phyloP scores from a whole-genome alignment of 2,113 vertebrate genomes.

The Cisticola juncidis region DNA sequence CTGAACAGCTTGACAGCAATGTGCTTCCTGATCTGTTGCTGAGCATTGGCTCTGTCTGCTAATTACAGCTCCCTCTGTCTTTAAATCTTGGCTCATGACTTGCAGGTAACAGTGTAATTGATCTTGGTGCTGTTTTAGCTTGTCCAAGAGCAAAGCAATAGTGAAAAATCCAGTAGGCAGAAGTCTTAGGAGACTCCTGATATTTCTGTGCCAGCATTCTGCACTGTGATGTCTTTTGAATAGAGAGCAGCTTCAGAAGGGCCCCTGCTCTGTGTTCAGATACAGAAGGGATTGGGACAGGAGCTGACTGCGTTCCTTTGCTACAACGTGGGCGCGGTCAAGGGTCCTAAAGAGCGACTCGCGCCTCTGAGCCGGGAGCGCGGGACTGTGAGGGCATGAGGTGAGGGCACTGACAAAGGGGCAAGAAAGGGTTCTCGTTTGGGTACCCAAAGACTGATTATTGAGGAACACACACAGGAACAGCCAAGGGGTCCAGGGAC shows the following conservation, averaged over 20 bases:
- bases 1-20: neutral
- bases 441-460: neutral
- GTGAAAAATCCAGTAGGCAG: neutral
- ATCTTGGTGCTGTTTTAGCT: neutral
- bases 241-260: neutral
- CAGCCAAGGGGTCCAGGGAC: neutral
- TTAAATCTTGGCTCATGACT: neutral
- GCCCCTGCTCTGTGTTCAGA: neutral
- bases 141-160: neutral
- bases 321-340: neutral
- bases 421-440: neutral
- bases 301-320: neutral
- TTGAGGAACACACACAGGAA: neutral
- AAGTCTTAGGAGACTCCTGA: neutral
- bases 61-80: neutral
- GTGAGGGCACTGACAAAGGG: neutral
- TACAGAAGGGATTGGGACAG: neutral
- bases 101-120: neutral
- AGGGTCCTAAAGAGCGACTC: neutral
- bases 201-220: neutral
- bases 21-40: neutral
- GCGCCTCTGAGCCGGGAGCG: neutral
- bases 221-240: neutral
- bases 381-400: neutral
- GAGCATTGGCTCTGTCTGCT: neutral